Conservation (phyloP, 2,797 vertebrate genomes). For the Bothrops alternatus region DNA sequence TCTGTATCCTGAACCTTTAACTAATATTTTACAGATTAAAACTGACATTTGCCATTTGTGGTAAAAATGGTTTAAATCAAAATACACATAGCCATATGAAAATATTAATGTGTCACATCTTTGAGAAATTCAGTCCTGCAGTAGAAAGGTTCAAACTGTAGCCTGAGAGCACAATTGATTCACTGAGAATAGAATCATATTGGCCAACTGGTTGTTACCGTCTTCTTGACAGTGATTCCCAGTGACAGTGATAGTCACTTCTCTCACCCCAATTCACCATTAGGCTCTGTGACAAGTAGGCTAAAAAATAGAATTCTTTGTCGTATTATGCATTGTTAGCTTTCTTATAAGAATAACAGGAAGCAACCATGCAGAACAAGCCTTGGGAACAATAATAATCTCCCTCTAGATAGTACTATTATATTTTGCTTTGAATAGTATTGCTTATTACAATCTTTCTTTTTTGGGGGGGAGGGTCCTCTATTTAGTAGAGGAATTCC, state of each 20-base stretch:
- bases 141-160: neutral
- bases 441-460: neutral
- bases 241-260: neutral
- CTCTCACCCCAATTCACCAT: neutral
- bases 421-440: neutral
- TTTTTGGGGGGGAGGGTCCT: neutral
- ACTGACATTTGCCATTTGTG: constrained; percentile 52
- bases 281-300: neutral
- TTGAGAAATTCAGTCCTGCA: neutral
- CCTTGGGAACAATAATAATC: neutral
- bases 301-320: neutral
- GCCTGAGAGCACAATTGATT: neutral
- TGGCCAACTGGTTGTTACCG: neutral
- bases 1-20: constrained; percentile 51
- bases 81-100: neutral
- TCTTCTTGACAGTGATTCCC: neutral
- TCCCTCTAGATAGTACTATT: neutral
- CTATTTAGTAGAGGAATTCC: neutral
- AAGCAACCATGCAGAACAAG: neutral
- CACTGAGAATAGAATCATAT: neutral
- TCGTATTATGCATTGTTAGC: neutral
- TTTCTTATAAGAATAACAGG: neutral
- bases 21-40: constrained; percentile 60
- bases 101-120: neutral
- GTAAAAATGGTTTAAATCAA: constrained; percentile 43